Evolutionary conservation across 2,888 invertebrate genomes (phyloP).

Genomic region (Papilio elwesi): DNA sequence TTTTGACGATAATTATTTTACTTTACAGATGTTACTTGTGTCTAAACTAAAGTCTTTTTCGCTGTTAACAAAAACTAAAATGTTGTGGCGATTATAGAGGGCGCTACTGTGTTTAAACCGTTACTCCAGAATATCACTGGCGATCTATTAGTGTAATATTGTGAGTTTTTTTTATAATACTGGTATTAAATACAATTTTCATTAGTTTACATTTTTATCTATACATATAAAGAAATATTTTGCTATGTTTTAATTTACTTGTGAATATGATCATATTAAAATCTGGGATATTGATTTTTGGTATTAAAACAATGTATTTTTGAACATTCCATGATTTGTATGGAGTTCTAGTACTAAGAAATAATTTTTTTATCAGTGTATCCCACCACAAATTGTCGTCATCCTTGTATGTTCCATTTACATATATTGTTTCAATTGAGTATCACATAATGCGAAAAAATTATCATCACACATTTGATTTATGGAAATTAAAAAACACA

Average conservation of each 20-base stretch:
- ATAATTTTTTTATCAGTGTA: constrained; percentile 10
- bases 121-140: neutral
- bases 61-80: neutral
- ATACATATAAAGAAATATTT: constrained; percentile 22
- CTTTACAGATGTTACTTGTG: no score
- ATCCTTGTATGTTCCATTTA: neutral
- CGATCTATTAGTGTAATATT: neutral
- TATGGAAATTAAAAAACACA: constrained; percentile 9
- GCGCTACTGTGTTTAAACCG: neutral
- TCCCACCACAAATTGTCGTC: constrained; percentile 11
- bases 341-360: neutral
- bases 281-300: neutral
- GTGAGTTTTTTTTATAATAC: neutral
- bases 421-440: neutral
- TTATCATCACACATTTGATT: constrained; percentile 15
- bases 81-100: neutral
- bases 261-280: neutral
- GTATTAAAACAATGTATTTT: constrained; percentile 1
- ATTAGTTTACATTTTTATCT: constrained; percentile 28
- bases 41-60: no score
- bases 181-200: constrained; percentile 27
- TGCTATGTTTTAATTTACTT: constrained; percentile 20
- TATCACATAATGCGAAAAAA: neutral
- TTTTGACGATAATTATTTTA: no score
- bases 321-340: constrained; percentile 35